These are phyloP conservation scores for Ctenopoma multispine DNA, from an alignment of 2,797 vertebrate species.

Conservation along the genomic window DNA sequence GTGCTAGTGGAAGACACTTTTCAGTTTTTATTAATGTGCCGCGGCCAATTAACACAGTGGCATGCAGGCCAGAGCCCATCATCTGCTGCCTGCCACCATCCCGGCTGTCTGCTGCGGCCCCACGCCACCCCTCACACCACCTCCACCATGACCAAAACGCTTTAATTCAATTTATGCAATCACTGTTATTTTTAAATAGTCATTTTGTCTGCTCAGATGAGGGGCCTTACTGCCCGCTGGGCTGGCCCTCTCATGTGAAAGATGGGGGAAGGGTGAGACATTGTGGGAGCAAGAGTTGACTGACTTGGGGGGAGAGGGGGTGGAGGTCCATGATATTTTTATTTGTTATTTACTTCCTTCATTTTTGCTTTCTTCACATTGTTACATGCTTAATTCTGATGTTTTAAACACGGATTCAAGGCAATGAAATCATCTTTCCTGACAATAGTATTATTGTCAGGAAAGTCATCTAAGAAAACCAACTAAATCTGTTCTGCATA, in stretches of 20 bases:
- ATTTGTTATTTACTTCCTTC: slow-evolving; percentile 54
- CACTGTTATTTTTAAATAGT: slow-evolving; percentile 99
- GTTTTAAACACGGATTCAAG: slow-evolving; percentile 4
- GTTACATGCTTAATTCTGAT: slow-evolving; percentile 25
- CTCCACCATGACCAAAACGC: slow-evolving; percentile 94
- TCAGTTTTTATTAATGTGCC: slow-evolving; percentile 90
- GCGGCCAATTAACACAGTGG: slow-evolving; percentile 93
- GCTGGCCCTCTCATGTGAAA: slow-evolving; percentile 75
- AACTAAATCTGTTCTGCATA: not conserved
- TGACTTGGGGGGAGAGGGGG: slow-evolving; percentile 33
- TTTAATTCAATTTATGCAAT: slow-evolving; percentile 99
- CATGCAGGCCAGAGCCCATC: slow-evolving; percentile 94
- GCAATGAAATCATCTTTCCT: too few species aligned
- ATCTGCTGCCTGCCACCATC: slow-evolving; percentile 96
- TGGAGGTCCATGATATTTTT: slow-evolving; percentile 50
- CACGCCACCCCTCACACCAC: slow-evolving; percentile 85
- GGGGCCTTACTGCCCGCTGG: slow-evolving; percentile 82
- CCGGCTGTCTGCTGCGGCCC: slow-evolving; percentile 87
- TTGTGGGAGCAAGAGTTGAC: slow-evolving; percentile 56
- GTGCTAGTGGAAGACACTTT: slow-evolving; percentile 82
- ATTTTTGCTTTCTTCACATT: slow-evolving; percentile 18
- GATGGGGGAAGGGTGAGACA: slow-evolving; percentile 58
- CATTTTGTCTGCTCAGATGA: slow-evolving; percentile 92
- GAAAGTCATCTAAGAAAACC: not conserved
- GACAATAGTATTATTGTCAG: too few species aligned